phyloP scores from a whole-genome alignment of 1,140 invertebrate species.

The Drosophila ficusphila region DNA sequence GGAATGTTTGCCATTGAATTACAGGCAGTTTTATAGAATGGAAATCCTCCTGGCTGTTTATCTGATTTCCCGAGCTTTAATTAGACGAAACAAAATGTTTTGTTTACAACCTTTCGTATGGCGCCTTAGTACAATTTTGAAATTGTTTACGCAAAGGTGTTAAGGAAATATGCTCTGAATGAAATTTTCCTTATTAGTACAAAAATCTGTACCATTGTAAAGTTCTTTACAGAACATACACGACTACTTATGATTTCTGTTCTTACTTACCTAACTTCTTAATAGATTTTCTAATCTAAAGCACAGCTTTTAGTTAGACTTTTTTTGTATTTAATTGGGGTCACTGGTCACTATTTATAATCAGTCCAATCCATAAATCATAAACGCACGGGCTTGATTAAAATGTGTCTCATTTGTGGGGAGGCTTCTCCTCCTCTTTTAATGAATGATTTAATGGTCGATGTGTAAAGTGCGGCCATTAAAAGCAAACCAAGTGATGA shows the following conservation, averaged over 20 bases:
- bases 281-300: not conserved
- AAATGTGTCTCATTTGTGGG: slow-evolving; percentile 22
- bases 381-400: slow-evolving; percentile 17
- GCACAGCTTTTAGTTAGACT: too few species aligned
- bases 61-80: slow-evolving; percentile 40
- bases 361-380: slow-evolving; percentile 19
- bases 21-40: slow-evolving; percentile 10
- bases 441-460: slow-evolving; percentile 52
- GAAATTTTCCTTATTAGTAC: not conserved
- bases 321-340: not conserved
- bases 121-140: slow-evolving; percentile 36
- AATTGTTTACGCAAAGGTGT: slow-evolving; percentile 41
- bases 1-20: slow-evolving; percentile 30
- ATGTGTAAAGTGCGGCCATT: slow-evolving; percentile 54
- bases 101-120: slow-evolving; percentile 45
- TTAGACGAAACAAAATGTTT: slow-evolving; percentile 43
- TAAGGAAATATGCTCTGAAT: slow-evolving; percentile 14
- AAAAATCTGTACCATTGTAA: slow-evolving; percentile 3
- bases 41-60: slow-evolving; percentile 16
- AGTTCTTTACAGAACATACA: not conserved
- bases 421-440: not conserved
- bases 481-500: slow-evolving; percentile 25
- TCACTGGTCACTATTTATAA: slow-evolving; percentile 11
- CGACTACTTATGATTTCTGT: not conserved
- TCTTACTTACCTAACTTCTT: not conserved